These are phyloP conservation scores for Drosophila asahinai DNA, from an alignment of 1,140 invertebrate species.

Conservation along the genomic window DNA sequence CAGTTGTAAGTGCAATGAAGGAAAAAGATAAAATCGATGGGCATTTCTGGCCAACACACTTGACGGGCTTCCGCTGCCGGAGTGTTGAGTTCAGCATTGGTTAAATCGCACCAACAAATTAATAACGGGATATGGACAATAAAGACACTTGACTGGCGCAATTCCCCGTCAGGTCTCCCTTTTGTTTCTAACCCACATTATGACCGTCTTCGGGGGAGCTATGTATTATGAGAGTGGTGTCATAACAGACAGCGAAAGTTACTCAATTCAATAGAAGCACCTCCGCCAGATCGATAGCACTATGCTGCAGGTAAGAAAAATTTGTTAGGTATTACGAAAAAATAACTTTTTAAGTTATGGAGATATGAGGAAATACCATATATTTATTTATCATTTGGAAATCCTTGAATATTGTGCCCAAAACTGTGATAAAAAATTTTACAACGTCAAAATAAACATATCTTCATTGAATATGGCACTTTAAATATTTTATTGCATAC, in stretches of 20 bases:
- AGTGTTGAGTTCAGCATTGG: constrained; percentile 64
- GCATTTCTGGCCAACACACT: constrained; percentile 65
- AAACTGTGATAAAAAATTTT: no score
- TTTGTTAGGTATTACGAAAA: not conserved
- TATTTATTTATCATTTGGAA: no score
- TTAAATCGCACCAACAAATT: constrained; percentile 68
- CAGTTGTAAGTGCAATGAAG: constrained; percentile 41
- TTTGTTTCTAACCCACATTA: constrained; percentile 26
- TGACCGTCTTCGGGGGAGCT: constrained; percentile 30
- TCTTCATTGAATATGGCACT: no score
- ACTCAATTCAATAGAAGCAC: constrained; percentile 76
- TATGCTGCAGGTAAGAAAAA: constrained; percentile 4
- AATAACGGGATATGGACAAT: constrained; percentile 66
- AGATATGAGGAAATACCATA: not conserved
- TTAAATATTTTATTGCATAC: no score
- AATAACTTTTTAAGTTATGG: not conserved
- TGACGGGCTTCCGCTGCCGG: constrained; percentile 59
- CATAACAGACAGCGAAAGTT: constrained; percentile 66
- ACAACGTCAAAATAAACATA: no score
- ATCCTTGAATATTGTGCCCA: no score
- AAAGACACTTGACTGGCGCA: constrained; percentile 39
- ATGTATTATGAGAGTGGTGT: constrained; percentile 29
- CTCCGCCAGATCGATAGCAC: constrained; percentile 65
- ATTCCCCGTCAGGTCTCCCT: not conserved
- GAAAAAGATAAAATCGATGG: constrained; percentile 72